Base-by-base conservation (phyloP, 1,140 invertebrate species). In the Drosophila persimilis region DNA sequence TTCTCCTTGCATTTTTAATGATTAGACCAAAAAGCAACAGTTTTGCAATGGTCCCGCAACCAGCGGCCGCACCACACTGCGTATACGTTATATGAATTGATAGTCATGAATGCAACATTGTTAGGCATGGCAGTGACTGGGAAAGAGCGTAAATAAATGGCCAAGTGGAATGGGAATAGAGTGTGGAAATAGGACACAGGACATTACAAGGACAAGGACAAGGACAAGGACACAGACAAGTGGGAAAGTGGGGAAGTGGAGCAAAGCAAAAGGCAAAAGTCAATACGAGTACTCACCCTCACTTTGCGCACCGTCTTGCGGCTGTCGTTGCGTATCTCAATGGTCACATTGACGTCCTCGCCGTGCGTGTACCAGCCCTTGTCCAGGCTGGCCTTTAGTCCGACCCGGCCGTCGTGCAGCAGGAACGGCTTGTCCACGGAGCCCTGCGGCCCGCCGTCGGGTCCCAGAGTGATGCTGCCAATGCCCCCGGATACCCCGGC, bases 321-420 rank as follows among this genome's bases (percentile, higher is more conserved):
- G 79, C 97, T 99, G 79, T 98, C 97, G 92, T 99, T 99, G 71
- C 95, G 95, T 51, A 99, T 94, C 64, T 95, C 94, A 7, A 99
- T 95, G 89, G 96, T 97, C 0, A 99, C 96, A 50, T 94, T 93
- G 63, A 99, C 95, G 3, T 96, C 94, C 90, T 99, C 98, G 8
- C 97, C 98, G 90, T 99, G 98, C 2, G 94, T 94, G 99, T 99
- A 99, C 80, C 97, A 96, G 62, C 97, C 96, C 90, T 98, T 98
- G 92, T 99, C 97, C 54, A 99, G 92, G 61, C 95, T 96, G 1
- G 97, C 98, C 89, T 98, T 97, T 45, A 99, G 92, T 72, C 94
- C 92, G 13, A 96, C 94, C 39, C 94, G 92, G 48, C 97, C 95
- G 55, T 95, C 94, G 11, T 94, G 94, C 6, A 95, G 90, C 6